phyloP scores from a whole-genome alignment of 2,888 invertebrate species.

The Epistrophe eligans region DNA sequence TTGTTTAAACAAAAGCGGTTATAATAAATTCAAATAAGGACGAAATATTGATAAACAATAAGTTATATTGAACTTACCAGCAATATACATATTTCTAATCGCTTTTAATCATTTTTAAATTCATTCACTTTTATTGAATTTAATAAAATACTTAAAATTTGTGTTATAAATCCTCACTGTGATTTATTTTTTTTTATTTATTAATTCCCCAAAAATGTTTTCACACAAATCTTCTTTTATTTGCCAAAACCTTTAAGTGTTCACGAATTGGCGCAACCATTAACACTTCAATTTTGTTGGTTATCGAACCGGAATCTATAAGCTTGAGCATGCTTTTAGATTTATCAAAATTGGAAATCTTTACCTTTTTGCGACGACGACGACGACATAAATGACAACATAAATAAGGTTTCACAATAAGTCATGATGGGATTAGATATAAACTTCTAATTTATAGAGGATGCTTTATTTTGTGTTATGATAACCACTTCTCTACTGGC shows the following conservation, averaged over 20 bases:
- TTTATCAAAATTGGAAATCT: slow-evolving; percentile 31
- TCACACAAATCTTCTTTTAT: background rate
- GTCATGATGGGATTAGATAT: slow-evolving; percentile 4
- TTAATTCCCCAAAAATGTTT: background rate
- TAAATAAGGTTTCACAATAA: slow-evolving; percentile 1
- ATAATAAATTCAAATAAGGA: too few relatives aligned
- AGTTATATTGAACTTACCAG: too few relatives aligned
- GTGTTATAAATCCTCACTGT: too few relatives aligned
- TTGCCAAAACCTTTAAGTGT: background rate
- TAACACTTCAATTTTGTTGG: slow-evolving; percentile 13
- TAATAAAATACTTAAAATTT: too few relatives aligned
- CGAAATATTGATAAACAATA: too few relatives aligned
- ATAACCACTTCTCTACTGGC: background rate
- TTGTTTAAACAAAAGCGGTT: too few relatives aligned
- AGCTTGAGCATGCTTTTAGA: slow-evolving; percentile 19
- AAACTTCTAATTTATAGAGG: slow-evolving; percentile 16
- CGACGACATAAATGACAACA: background rate
- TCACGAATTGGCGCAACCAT: background rate
- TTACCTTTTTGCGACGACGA: background rate
- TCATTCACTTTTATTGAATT: too few relatives aligned
- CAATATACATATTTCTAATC: too few relatives aligned
- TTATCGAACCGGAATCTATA: slow-evolving; percentile 31
- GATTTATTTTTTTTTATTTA: background rate
- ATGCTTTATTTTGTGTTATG: background rate
- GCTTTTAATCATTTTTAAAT: too few relatives aligned